Conservation (phyloP, 2,113 vertebrate genomes). For the Alces alces region DNA sequence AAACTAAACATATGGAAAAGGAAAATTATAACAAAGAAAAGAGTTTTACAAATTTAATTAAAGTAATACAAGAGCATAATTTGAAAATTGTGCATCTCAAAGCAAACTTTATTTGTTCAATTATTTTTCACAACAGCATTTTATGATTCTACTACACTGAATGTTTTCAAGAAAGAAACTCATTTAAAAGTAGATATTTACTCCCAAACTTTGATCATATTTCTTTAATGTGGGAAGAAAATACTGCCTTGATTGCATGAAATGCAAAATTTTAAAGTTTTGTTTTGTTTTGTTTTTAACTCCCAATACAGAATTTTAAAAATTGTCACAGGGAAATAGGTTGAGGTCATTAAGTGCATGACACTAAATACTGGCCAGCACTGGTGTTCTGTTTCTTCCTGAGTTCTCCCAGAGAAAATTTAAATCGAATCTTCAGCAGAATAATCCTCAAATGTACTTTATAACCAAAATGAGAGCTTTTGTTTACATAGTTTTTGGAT, state of each 20-base stretch:
- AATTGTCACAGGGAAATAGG: slow-evolving; percentile 25
- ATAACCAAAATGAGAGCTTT: slow-evolving; percentile 61
- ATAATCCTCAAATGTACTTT: slow-evolving; percentile 37
- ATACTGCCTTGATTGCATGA: slow-evolving; percentile 22
- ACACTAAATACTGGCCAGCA: slow-evolving; percentile 30
- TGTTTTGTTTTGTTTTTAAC: background rate
- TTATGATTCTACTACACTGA: slow-evolving; percentile 18
- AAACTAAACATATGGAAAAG: slow-evolving; percentile 35
- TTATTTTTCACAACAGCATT: slow-evolving; percentile 37
- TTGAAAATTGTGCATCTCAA: slow-evolving; percentile 57
- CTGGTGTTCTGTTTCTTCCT: background rate
- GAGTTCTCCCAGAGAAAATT: slow-evolving; percentile 42
- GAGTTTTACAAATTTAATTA: background rate
- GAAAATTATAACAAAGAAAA: background rate
- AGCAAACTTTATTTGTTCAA: slow-evolving; percentile 31
- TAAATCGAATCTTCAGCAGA: slow-evolving; percentile 17
- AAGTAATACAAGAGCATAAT: slow-evolving; percentile 24
- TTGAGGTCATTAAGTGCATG: slow-evolving; percentile 26
- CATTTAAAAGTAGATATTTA: slow-evolving; percentile 16
- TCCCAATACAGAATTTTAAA: slow-evolving; percentile 40
- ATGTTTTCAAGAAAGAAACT: slow-evolving; percentile 43
- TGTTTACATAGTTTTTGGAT: slow-evolving; percentile 64
- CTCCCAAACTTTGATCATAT: background rate
- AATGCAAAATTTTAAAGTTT: slow-evolving; percentile 20
- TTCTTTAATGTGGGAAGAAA: slow-evolving; percentile 37